A percentile compares a stretch with the other conserved stretches of the same genome.
These are phyloP conservation scores for Mycetomoellerius zeteki DNA, from an alignment of 1,140 invertebrate species.

Conservation along the genomic window DNA sequence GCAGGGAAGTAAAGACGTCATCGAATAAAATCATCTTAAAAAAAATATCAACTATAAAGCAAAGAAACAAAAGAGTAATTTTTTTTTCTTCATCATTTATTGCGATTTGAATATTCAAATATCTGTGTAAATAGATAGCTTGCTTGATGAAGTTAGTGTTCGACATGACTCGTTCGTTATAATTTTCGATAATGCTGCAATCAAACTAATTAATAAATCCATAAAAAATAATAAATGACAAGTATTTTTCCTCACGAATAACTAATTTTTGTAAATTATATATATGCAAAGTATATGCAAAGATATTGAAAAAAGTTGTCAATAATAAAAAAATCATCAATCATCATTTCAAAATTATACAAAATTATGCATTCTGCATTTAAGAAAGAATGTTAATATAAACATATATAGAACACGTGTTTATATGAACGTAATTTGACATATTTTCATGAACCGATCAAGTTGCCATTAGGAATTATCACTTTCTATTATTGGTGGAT, in stretches of 20 bases:
- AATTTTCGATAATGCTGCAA: background rate
- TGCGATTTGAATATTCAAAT: background rate
- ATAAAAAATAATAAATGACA: background rate
- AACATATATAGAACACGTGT: background rate
- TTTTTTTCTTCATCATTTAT: background rate
- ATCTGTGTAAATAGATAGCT: background rate
- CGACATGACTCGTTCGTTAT: background rate
- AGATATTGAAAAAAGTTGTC: background rate
- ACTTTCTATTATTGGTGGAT: background rate
- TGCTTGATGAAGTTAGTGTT: background rate
- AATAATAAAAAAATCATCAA: background rate
- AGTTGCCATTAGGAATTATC: background rate
- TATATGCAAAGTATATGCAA: background rate
- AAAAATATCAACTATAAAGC: background rate
- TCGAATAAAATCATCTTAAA: slow-evolving; percentile 19
- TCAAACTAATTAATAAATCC: background rate
- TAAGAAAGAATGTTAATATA: slow-evolving; percentile 16
- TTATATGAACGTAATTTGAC: background rate
- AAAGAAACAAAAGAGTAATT: background rate
- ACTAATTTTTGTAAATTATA: background rate
- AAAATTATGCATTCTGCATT: background rate
- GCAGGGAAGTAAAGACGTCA: slow-evolving; percentile 22
- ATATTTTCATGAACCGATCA: background rate
- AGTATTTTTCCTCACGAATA: background rate
- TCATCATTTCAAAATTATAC: background rate